Evolutionary conservation across 37 sponge, comb jelly and placozoan species (phyloP).

Genomic region (Diacarnus erythraeanus): DNA sequence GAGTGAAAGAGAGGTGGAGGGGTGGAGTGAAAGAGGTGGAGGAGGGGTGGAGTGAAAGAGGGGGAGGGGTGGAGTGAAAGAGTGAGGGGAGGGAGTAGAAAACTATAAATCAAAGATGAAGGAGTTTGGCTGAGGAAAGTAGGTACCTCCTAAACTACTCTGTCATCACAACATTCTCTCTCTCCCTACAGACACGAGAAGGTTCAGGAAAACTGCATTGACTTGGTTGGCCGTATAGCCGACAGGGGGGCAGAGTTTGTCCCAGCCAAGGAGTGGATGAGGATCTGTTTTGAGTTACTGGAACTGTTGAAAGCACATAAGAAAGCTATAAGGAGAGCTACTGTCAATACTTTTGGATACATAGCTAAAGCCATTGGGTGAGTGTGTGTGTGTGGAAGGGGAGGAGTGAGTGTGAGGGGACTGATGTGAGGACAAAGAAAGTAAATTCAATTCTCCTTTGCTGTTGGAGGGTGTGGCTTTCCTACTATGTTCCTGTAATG

Average conservation of each 20-base stretch:
- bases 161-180: neutral
- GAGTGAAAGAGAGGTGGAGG: neutral
- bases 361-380: conserved; percentile 99
- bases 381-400: conserved; percentile 7
- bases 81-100: neutral
- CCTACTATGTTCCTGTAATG: too few species aligned
- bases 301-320: conserved; percentile 98
- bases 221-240: conserved; percentile 95
- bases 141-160: neutral
- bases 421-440: too few species aligned
- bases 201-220: conserved; percentile 99
- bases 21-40: neutral
- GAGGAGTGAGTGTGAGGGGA: neutral
- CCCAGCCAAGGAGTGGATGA: conserved; percentile 95
- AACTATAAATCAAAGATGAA: too few species aligned
- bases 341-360: conserved; percentile 99
- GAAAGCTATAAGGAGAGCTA: conserved; percentile 97
- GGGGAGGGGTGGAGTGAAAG: neutral
- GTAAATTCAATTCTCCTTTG: too few species aligned
- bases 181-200: conserved; percentile 85
- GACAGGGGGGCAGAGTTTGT: conserved; percentile 95
- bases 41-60: conserved; percentile 6
- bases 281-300: conserved; percentile 96
- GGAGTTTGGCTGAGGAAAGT: too few species aligned
- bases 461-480: too few species aligned